phyloP scores from a whole-genome alignment of 2,797 vertebrate genomes.

The Lepilemur septentrionalis region DNA sequence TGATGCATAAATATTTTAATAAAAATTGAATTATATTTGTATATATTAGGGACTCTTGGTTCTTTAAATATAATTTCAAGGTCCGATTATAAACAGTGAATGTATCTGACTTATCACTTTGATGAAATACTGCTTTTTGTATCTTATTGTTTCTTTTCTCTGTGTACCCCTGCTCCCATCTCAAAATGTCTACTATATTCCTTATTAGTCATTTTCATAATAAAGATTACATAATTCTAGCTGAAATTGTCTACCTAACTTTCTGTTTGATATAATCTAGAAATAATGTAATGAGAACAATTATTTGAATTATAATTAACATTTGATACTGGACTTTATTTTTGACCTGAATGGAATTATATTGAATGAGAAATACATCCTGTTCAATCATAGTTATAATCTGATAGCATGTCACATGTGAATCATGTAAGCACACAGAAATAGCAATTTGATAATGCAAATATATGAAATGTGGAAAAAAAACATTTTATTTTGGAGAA shows the following conservation, averaged over 20 bases:
- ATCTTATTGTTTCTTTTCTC: background rate
- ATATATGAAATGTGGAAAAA: background rate
- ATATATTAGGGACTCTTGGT: background rate
- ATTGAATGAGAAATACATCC: background rate
- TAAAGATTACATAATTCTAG: background rate
- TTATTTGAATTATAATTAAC: constrained; percentile 15
- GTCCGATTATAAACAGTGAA: background rate
- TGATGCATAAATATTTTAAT: background rate
- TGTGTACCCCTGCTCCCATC: background rate
- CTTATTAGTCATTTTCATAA: background rate
- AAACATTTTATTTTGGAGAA: background rate
- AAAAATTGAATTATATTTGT: background rate
- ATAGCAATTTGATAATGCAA: background rate
- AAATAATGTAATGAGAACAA: background rate
- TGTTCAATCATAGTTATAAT: background rate
- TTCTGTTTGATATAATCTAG: background rate
- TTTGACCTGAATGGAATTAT: background rate
- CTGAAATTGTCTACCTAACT: background rate
- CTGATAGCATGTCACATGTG: background rate
- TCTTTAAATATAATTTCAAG: background rate
- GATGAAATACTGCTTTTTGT: background rate
- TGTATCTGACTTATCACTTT: background rate
- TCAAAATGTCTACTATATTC: background rate
- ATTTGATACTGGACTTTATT: background rate
- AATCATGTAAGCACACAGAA: background rate